Evolutionary conservation across 92 coral and sea anemone species (phyloP).

Genomic region (Heteractis magnifica): DNA sequence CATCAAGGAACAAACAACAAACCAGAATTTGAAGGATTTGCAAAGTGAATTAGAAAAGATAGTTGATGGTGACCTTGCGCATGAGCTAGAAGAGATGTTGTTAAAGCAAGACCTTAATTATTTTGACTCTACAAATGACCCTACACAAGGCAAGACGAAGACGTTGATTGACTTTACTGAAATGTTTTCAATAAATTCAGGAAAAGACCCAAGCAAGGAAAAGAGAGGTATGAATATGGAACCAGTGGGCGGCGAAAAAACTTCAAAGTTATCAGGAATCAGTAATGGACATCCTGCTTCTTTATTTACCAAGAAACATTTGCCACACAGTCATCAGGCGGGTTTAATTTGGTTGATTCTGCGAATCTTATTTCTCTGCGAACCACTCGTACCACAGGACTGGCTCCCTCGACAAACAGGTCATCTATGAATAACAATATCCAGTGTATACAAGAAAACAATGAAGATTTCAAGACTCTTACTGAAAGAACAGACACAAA

Average conservation of each 20-base stretch:
- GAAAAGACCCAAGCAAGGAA: not conserved
- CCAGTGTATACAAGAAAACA: not conserved
- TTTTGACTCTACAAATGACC: not conserved
- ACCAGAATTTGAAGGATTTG: not conserved
- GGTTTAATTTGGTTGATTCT: not conserved
- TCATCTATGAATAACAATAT: no score
- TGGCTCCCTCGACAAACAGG: not conserved
- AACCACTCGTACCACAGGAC: not conserved
- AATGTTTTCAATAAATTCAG: not conserved
- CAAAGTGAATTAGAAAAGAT: not conserved
- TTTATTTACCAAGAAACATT: not conserved
- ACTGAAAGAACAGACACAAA: not conserved
- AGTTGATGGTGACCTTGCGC: not conserved
- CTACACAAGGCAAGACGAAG: not conserved
- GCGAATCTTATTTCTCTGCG: not conserved
- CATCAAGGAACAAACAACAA: not conserved
- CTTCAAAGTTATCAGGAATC: not conserved
- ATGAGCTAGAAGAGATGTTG: not conserved
- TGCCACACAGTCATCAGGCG: not conserved
- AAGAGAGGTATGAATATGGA: not conserved
- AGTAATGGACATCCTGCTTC: not conserved
- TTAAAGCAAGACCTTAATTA: not conserved
- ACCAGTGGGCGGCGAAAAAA: not conserved
- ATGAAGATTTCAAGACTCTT: not conserved
- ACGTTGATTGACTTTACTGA: not conserved